phyloP scores from a whole-genome alignment of 1,140 invertebrate genomes.

The Lysiphlebus fabarum region DNA sequence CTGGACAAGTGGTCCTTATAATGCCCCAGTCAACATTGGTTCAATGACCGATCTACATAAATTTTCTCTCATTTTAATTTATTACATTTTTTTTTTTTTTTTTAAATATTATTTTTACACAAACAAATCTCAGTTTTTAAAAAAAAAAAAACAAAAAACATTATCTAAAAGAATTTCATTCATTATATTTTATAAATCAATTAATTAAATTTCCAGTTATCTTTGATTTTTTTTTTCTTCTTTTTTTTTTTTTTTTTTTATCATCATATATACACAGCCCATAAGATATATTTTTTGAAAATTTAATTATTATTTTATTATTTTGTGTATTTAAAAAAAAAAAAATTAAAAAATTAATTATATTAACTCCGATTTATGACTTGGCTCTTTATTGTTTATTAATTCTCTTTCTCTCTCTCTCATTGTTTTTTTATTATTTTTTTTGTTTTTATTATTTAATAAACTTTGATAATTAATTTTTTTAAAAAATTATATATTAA shows the following conservation, averaged over 20 bases:
- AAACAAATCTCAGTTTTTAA: too few relatives aligned
- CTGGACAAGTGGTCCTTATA: not conserved
- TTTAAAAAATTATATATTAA: not conserved
- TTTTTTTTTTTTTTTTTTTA: slow-evolving; percentile 10
- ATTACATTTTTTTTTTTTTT: not conserved
- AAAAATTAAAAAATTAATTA: slow-evolving; percentile 20
- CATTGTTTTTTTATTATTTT: slow-evolving; percentile 1
- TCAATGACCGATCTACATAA: not conserved
- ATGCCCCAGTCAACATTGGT: slow-evolving; percentile 1
- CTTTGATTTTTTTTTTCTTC: slow-evolving; percentile 1
- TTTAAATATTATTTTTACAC: too few relatives aligned
- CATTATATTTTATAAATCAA: not conserved
- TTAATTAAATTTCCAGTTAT: not conserved
- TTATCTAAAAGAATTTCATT: not conserved
- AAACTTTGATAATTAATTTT: not conserved
- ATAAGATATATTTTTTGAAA: not conserved
- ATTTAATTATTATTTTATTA: too few relatives aligned
- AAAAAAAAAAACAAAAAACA: too few relatives aligned
- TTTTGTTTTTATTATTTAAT: not conserved
- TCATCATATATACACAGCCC: slow-evolving; percentile 15
- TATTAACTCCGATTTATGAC: slow-evolving; percentile 9
- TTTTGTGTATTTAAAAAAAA: slow-evolving; percentile 18
- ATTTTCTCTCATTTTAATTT: not conserved
- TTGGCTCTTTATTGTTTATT: slow-evolving; percentile 1
- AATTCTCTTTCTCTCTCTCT: not conserved